Base-by-base conservation (phyloP, 1,140 invertebrate species). In the Pantala flavescens region DNA sequence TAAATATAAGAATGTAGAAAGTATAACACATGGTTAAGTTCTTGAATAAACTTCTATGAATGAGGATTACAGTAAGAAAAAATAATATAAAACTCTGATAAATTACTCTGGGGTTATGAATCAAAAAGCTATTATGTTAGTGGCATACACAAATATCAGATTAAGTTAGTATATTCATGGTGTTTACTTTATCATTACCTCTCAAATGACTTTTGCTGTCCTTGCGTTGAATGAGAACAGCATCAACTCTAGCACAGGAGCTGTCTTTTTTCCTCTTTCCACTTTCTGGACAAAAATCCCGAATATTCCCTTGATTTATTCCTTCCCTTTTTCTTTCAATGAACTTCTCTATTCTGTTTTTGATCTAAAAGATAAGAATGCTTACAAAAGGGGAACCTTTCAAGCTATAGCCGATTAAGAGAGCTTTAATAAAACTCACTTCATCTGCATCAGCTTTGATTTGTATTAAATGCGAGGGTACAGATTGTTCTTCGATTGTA, bases 151-250 rank as follows among this genome's bases (percentile, higher is more conserved):
- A 36, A 2, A 36, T 36, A 9, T 2, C 28, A 36, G 28, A 2
- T 5, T 36, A 2, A 36, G 28, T 9, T 36, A 36, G 28, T 36
- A 5, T 2, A 36, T 5, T 36, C 28, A 5, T 9, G 9, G 9
- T 9, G 28, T 36, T 9, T 36, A 36, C 28, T 36, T 36, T 2
- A 36, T 36, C 3, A 36, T 81, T 83, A 90, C 89, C 88, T 87
- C 87, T 88, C 23, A 91, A 83, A 81, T 90, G 90, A 79, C 88
- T 87, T 82, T 88, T 91, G 0, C 87, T 88, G 79, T 88, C 87
- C 78, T 89, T 87, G 73, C 85, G 82, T 77, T 86, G 86, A 55
- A 87, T 79, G 76, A 90, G 82, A 42, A 87, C 82, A n/a, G 89
- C 87, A 82, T 90, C 87, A 23, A 89, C 85, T 78, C 90, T 83